A percentile compares a stretch with the other conserved stretches of the same genome.
Conservation (phyloP, 2,888 invertebrate genomes). For the Caenorhabditis sp. region DNA sequence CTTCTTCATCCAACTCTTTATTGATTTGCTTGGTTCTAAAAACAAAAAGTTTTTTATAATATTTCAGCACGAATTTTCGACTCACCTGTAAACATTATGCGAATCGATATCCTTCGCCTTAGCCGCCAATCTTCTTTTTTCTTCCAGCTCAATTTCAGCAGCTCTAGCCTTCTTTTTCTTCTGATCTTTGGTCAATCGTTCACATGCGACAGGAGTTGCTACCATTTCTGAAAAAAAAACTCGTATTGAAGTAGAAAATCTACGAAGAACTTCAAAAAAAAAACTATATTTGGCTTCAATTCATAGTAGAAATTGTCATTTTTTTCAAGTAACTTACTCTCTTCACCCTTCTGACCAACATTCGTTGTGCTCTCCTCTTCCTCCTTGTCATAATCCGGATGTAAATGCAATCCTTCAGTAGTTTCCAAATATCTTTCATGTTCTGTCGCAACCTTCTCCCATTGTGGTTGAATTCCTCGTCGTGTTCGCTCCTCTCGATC, state of each 20-base stretch:
- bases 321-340: not conserved
- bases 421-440: conserved; percentile 37
- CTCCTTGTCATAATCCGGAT: conserved; percentile 31
- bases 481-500: conserved; percentile 21
- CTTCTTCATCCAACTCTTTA: conserved; percentile 44
- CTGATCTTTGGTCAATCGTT: conserved; percentile 34
- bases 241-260: not conserved
- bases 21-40: conserved; percentile 46
- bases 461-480: conserved; percentile 36
- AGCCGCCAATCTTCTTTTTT: conserved; percentile 28
- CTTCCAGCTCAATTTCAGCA: conserved; percentile 26
- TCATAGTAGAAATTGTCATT: too few relatives aligned
- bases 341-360: conserved; percentile 3
- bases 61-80: not conserved
- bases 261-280: not conserved
- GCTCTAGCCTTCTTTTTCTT: conserved; percentile 38
- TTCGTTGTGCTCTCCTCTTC: conserved; percentile 10
- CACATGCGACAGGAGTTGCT: not conserved
- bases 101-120: conserved; percentile 32
- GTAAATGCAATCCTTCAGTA: conserved; percentile 40
- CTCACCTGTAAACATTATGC: conserved; percentile 38
- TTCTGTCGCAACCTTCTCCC: conserved; percentile 31
- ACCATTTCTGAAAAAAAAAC: not conserved
- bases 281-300: not conserved
- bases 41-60: not conserved